phyloP scores from a whole-genome alignment of 2,113 vertebrate species.

The Piaya cayana region DNA sequence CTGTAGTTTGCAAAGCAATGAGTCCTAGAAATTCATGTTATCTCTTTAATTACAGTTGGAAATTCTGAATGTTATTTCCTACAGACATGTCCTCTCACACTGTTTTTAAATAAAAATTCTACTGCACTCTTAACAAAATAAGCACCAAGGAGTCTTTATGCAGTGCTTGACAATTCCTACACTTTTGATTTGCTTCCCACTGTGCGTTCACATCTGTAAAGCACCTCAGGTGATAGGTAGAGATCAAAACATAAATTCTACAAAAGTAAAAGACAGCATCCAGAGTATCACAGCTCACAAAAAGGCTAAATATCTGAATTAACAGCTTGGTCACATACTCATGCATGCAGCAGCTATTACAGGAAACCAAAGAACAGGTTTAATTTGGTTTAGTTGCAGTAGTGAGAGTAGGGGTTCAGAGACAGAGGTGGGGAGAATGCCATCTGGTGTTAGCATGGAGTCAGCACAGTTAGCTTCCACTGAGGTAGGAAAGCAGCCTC shows the following conservation, averaged over 20 bases:
- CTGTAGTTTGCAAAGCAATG: not conserved
- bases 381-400: accelerated
- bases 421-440: not conserved
- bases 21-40: not conserved
- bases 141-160: not conserved
- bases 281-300: not conserved
- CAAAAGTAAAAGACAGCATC: not conserved
- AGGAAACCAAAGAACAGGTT: accelerated
- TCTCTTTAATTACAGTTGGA: not conserved
- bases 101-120: not conserved
- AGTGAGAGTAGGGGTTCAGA: accelerated
- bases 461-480: not conserved
- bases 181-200: not conserved
- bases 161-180: not conserved
- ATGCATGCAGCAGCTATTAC: not conserved
- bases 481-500: accelerated
- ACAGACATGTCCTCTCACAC: not conserved
- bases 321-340: not conserved
- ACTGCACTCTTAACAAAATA: not conserved
- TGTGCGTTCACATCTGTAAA: not conserved
- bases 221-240: not conserved
- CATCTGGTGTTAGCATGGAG: not conserved
- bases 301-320: not conserved
- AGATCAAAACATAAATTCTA: not conserved
- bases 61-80: not conserved